These are phyloP conservation scores for Kradibia gibbosae DNA, from an alignment of 1,140 invertebrate genomes.

Conservation along the genomic window DNA sequence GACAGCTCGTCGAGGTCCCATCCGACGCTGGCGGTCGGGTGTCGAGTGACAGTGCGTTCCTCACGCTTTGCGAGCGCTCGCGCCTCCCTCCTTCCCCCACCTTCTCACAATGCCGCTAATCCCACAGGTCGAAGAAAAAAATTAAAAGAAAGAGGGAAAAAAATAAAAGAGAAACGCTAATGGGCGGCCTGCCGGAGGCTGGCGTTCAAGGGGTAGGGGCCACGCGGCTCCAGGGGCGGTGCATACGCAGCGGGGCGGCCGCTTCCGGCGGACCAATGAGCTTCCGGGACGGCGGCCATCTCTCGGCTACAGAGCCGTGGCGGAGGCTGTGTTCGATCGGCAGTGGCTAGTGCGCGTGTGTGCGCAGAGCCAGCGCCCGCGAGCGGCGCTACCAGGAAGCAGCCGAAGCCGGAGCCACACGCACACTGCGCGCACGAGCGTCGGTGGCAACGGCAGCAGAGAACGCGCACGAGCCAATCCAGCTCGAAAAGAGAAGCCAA, in stretches of 20 bases:
- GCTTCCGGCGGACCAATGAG: conserved; percentile 34
- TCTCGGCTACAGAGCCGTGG: conserved; percentile 28
- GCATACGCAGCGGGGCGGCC: conserved; percentile 20
- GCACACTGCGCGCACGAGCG: conserved; percentile 16
- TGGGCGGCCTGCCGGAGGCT: background rate
- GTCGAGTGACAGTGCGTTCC: conserved; percentile 46
- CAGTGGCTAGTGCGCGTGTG: conserved; percentile 1
- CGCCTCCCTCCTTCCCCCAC: background rate
- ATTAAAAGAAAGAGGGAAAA: conserved; percentile 9
- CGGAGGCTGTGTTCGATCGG: conserved; percentile 42
- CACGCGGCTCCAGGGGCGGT: background rate
- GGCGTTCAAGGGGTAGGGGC: background rate
- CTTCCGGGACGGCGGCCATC: conserved; percentile 38
- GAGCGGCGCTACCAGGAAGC: conserved; percentile 33
- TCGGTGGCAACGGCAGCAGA: background rate
- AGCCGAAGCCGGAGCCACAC: background rate
- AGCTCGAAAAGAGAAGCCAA: background rate
- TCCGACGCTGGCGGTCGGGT: conserved; percentile 26
- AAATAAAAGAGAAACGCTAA: conserved; percentile 29
- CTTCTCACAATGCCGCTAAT: too few relatives aligned
- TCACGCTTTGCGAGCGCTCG: background rate
- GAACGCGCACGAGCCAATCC: background rate
- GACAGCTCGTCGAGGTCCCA: conserved; percentile 41
- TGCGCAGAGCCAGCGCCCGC: conserved; percentile 30
- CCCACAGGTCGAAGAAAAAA: background rate